Evolutionary conservation across 2,888 invertebrate species (phyloP).

Genomic region (Pyrrhia umbra): DNA sequence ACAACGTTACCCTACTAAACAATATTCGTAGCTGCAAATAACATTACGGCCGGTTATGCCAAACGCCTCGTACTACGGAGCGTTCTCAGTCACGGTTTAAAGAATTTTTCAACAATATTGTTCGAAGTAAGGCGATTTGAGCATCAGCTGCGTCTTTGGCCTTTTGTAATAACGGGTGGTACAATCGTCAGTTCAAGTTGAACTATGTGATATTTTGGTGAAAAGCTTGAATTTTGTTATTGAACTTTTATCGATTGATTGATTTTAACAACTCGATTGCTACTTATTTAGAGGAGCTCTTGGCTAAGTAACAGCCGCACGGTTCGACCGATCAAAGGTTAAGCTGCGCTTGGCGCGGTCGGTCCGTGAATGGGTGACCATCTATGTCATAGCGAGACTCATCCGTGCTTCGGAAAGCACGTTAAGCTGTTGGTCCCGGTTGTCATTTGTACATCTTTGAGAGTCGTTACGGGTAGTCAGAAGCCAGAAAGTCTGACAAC

Average conservation of each 20-base stretch:
- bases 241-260: not conserved
- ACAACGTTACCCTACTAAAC: conserved; percentile 9
- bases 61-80: not conserved
- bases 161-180: conserved; percentile 10
- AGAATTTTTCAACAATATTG: conserved; percentile 40
- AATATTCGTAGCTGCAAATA: conserved; percentile 14
- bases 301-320: no score
- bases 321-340: no score
- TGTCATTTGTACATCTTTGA: no score
- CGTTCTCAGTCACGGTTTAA: conserved; percentile 32
- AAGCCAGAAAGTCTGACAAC: no score
- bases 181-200: conserved; percentile 1
- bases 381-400: no score
- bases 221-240: not conserved
- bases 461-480: no score
- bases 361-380: no score
- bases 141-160: conserved; percentile 22
- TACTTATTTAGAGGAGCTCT: no score
- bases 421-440: no score
- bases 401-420: no score
- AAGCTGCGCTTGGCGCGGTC: no score
- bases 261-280: no score
- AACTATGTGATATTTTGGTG: not conserved
- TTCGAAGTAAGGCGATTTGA: conserved; percentile 35
- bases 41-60: not conserved